Evolutionary conservation across 2,888 invertebrate species (phyloP).

Genomic region (Neuroscelio doddi): DNA sequence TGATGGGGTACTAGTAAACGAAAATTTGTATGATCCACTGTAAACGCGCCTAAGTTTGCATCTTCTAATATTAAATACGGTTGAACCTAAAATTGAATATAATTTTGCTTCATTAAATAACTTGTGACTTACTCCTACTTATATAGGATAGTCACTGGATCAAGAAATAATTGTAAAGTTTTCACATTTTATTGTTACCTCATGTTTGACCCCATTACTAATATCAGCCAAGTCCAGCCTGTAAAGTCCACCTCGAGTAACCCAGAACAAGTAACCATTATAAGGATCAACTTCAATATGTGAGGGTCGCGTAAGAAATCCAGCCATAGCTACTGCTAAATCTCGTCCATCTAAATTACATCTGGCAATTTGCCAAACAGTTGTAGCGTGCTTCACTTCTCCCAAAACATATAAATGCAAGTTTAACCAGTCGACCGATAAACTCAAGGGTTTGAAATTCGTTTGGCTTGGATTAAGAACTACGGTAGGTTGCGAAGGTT

Average conservation of each 20-base stretch:
- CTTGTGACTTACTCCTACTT: background rate
- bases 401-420: slow-evolving; percentile 87
- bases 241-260: slow-evolving; percentile 80
- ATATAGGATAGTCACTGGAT: too few relatives aligned
- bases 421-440: slow-evolving; percentile 93
- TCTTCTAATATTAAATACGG: slow-evolving; percentile 80
- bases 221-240: slow-evolving; percentile 84
- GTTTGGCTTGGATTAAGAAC: slow-evolving; percentile 76
- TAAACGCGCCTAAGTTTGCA: slow-evolving; percentile 84
- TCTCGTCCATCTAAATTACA: slow-evolving; percentile 84
- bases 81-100: slow-evolving; percentile 64
- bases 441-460: slow-evolving; percentile 79
- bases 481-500: slow-evolving; percentile 53
- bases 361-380: slow-evolving; percentile 82
- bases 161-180: background rate
- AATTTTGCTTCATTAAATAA: slow-evolving; percentile 3
- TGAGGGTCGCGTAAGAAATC: slow-evolving; percentile 80
- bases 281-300: slow-evolving; percentile 93
- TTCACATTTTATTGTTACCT: too few relatives aligned
- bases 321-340: slow-evolving; percentile 81
- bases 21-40: slow-evolving; percentile 87
- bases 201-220: slow-evolving; percentile 82
- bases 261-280: slow-evolving; percentile 93
- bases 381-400: slow-evolving; percentile 76
- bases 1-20: slow-evolving; percentile 84